These are phyloP conservation scores for Hippocampus guttulatus DNA, from an alignment of 2,113 vertebrate genomes.

Conservation along the genomic window DNA sequence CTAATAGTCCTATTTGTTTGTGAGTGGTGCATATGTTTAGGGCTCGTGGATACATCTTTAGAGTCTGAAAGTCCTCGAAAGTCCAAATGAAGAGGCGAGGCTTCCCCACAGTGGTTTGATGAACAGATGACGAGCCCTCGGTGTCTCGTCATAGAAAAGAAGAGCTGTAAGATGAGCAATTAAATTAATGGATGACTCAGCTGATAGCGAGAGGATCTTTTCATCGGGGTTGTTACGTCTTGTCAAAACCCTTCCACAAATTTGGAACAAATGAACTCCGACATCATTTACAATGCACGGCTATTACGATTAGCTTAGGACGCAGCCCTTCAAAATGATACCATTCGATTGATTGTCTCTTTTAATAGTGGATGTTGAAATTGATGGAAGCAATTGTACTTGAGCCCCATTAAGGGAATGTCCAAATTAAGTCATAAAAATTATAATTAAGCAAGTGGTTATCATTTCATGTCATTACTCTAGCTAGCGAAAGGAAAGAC, in stretches of 20 bases:
- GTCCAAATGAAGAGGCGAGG: not conserved
- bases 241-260: slow-evolving; percentile 5
- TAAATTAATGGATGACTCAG: slow-evolving; percentile 1
- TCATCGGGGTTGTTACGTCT: not conserved
- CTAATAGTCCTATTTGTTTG: not conserved
- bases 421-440: not conserved
- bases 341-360: not conserved
- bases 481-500: not conserved
- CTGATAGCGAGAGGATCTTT: slow-evolving; percentile 1
- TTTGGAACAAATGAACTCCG: not conserved
- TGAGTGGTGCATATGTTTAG: not conserved
- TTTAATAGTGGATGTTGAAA: not conserved
- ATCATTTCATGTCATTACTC: not conserved
- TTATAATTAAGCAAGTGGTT: slow-evolving; percentile 1
- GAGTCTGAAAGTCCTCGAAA: not conserved
- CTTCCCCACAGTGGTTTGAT: not conserved
- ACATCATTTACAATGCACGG: not conserved
- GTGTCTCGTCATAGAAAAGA: not conserved
- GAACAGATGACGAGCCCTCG: slow-evolving; percentile 3
- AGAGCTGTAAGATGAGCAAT: slow-evolving; percentile 1
- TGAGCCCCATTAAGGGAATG: not conserved
- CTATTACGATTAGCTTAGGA: not conserved
- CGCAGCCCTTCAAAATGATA: not conserved
- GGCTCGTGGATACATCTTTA: not conserved
- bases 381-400: not conserved